Conservation (phyloP, 2,113 vertebrate genomes). For the Conger conger region DNA sequence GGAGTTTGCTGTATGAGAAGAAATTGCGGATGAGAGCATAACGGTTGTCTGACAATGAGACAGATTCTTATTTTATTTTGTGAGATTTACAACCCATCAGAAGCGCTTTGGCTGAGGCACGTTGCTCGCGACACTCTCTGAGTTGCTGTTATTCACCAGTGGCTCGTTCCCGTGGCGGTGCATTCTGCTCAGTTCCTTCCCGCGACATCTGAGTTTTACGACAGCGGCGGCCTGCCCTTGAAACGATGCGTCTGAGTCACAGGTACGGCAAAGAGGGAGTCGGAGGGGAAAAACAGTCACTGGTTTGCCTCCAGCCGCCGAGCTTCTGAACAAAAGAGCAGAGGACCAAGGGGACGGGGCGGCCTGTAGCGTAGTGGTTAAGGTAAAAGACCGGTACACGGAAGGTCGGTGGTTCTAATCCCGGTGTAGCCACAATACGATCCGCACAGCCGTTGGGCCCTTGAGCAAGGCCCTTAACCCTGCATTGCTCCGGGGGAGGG, state of each 20-base stretch:
- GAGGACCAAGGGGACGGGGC: neutral
- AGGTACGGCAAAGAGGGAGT: conserved; percentile 8
- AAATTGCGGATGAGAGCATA: neutral
- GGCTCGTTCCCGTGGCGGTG: neutral
- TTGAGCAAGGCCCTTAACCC: too few species aligned
- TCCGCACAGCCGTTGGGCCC: too few species aligned
- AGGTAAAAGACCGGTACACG: too few species aligned
- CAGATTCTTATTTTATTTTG: neutral
- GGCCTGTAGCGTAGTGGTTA: too few species aligned
- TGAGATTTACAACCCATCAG: neutral
- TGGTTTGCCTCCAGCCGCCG: conserved; percentile 26
- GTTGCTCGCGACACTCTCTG: neutral
- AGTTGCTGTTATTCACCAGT: conserved; percentile 17
- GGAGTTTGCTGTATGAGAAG: too few species aligned
- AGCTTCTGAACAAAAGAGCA: conserved; percentile 18
- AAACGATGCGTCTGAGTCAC: conserved; percentile 24
- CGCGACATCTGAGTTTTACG: conserved; percentile 18
- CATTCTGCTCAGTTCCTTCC: conserved; percentile 8
- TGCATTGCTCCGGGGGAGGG: too few species aligned
- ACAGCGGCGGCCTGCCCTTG: conserved; percentile 31
- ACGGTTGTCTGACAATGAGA: neutral
- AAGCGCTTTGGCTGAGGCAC: neutral
- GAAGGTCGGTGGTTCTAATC: too few species aligned
- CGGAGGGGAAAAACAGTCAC: neutral
- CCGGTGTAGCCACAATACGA: too few species aligned